phyloP scores from a whole-genome alignment of 2,113 vertebrate species.

The Neolamprologus variostigma region DNA sequence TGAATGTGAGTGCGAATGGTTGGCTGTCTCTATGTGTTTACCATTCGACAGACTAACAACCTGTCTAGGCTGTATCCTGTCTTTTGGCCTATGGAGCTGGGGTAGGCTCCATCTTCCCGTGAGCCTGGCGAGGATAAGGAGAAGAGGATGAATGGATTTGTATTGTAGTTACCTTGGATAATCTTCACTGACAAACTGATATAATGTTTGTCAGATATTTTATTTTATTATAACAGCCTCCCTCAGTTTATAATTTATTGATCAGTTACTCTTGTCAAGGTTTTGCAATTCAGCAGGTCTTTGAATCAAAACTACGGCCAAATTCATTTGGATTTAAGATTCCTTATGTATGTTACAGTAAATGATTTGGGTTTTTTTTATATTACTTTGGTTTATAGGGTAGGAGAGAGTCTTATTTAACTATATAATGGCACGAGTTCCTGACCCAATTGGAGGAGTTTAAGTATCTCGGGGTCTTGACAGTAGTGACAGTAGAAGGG shows the following conservation, averaged over 20 bases:
- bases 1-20: rapidly evolving
- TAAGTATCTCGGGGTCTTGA: not conserved
- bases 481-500: not conserved
- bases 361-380: rapidly evolving
- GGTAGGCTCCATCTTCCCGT: not conserved
- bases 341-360: not conserved
- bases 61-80: rapidly evolving
- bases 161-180: not conserved
- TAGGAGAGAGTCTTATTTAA: not conserved
- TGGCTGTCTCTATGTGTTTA: not conserved
- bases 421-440: not conserved
- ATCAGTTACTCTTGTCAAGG: not conserved
- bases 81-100: not conserved
- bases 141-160: not conserved
- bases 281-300: not conserved
- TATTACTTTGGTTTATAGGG: not conserved
- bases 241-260: not conserved
- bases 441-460: not conserved
- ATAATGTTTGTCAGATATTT: not conserved
- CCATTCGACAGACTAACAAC: not conserved
- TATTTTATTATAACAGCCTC: not conserved
- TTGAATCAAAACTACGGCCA: not conserved
- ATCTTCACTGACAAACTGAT: not conserved
- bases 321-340: rapidly evolving
- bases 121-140: not conserved